Evolutionary conservation across 2,113 vertebrate species (phyloP).

Genomic region (Gymnobelideus leadbeateri): DNA sequence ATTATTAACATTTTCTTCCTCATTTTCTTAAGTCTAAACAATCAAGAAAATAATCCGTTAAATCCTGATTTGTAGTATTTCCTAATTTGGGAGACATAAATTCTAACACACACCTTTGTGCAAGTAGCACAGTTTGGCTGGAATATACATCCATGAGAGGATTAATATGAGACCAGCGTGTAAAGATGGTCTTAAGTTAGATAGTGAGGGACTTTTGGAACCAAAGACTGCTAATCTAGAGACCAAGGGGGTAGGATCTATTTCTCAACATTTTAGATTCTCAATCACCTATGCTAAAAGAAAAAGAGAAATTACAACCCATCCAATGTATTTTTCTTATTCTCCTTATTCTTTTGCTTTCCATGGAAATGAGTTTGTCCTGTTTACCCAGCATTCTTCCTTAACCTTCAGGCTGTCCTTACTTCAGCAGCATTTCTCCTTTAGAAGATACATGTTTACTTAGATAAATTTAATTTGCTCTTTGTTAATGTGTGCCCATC

Average conservation of each 20-base stretch:
- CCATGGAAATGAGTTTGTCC: constrained; percentile 77
- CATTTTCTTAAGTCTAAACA: neutral
- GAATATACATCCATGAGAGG: neutral
- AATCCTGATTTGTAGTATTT: neutral
- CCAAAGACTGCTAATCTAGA: neutral
- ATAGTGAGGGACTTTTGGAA: neutral
- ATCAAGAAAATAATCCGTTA: neutral
- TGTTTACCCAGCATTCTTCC: constrained; percentile 80
- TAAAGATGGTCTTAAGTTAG: neutral
- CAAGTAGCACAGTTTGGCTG: neutral
- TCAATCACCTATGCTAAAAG: neutral
- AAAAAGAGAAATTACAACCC: constrained; percentile 77
- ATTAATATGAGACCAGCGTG: neutral
- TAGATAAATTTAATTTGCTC: constrained; percentile 90
- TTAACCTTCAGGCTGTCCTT: constrained; percentile 90
- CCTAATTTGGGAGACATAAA: neutral
- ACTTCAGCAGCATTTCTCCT: constrained; percentile 79
- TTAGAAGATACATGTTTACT: constrained; percentile 88
- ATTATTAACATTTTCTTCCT: neutral
- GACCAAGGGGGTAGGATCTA: neutral
- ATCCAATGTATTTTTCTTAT: constrained; percentile 78
- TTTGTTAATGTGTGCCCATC: constrained; percentile 88
- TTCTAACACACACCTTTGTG: neutral
- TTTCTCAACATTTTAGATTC: neutral
- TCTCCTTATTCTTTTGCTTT: constrained; percentile 80